Percentiles rank a stretch among this genome's conserved stretches.
These are phyloP conservation scores for Sebastes iracundus DNA, from an alignment of 2,797 vertebrate genomes.

Conservation along the genomic window DNA sequence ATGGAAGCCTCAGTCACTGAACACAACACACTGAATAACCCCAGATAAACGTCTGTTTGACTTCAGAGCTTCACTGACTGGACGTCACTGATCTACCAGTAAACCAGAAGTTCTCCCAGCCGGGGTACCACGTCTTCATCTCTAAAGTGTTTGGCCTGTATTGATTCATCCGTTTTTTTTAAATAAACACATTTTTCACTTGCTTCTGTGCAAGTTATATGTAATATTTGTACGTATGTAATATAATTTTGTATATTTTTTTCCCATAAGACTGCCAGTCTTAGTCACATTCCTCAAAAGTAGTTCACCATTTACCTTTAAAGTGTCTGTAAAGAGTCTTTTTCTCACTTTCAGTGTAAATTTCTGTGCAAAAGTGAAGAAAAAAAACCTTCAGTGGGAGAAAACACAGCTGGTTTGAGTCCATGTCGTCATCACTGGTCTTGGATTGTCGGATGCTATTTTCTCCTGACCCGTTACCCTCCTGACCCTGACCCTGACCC, in stretches of 20 bases:
- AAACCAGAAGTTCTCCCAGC: neutral
- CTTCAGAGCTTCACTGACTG: neutral
- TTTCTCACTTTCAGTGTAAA: neutral
- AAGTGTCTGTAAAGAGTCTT: neutral
- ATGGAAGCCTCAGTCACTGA: constrained; percentile 72
- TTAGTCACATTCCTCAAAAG: neutral
- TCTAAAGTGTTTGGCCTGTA: neutral
- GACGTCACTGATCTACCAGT: neutral
- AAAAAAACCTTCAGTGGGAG: neutral
- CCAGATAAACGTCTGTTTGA: neutral
- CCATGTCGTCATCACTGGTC: neutral
- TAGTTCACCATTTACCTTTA: neutral
- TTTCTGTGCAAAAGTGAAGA: neutral
- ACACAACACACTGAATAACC: neutral
- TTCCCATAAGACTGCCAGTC: neutral
- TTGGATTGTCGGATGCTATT: neutral
- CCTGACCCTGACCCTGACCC: too few species aligned
- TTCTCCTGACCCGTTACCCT: neutral
- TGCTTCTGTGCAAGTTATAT: neutral
- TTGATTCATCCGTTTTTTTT: neutral
- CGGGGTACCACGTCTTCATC: neutral
- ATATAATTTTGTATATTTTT: neutral
- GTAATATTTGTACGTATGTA: neutral
- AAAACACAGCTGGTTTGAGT: neutral
- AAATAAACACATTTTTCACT: neutral